Evolutionary conservation across 1,140 invertebrate genomes (phyloP).

Genomic region (Uloborus diversus): DNA sequence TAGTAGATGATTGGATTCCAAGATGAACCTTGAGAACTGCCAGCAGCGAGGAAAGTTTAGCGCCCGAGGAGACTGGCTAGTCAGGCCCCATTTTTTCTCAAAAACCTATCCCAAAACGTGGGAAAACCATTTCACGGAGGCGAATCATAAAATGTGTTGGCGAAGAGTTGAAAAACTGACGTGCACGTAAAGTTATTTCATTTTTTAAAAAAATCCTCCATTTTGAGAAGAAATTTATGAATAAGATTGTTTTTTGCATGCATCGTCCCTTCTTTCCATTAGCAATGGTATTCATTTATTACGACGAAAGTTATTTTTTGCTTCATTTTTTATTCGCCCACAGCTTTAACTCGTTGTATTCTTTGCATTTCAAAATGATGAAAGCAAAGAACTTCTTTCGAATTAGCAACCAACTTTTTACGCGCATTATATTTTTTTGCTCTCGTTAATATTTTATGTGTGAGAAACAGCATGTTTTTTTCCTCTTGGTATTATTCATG

Average conservation of each 20-base stretch:
- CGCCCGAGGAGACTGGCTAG: slow-evolving; percentile 8
- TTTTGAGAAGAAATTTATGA: slow-evolving; percentile 35
- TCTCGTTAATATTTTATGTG: too few species aligned
- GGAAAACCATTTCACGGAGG: slow-evolving; percentile 25
- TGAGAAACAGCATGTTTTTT: too few species aligned
- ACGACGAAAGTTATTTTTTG: neutral
- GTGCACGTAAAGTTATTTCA: slow-evolving; percentile 13
- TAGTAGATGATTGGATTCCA: slow-evolving; percentile 30
- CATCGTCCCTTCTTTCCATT: slow-evolving; percentile 10
- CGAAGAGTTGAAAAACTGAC: slow-evolving; percentile 40
- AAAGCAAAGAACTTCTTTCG: too few species aligned
- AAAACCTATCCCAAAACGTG: slow-evolving; percentile 23
- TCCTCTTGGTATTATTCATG: too few species aligned
- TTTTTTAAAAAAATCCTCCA: neutral
- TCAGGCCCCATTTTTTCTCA: neutral
- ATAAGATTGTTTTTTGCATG: slow-evolving; percentile 44
- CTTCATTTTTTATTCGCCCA: neutral
- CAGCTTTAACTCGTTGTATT: neutral
- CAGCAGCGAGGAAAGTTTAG: slow-evolving; percentile 29
- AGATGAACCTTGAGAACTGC: slow-evolving; percentile 36
- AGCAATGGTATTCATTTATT: slow-evolving; percentile 35
- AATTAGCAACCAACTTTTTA: too few species aligned
- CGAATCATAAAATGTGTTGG: slow-evolving; percentile 28
- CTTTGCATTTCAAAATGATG: neutral
- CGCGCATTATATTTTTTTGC: too few species aligned